phyloP scores from a whole-genome alignment of 2,113 vertebrate species.

The Emydocephalus ijimae region DNA sequence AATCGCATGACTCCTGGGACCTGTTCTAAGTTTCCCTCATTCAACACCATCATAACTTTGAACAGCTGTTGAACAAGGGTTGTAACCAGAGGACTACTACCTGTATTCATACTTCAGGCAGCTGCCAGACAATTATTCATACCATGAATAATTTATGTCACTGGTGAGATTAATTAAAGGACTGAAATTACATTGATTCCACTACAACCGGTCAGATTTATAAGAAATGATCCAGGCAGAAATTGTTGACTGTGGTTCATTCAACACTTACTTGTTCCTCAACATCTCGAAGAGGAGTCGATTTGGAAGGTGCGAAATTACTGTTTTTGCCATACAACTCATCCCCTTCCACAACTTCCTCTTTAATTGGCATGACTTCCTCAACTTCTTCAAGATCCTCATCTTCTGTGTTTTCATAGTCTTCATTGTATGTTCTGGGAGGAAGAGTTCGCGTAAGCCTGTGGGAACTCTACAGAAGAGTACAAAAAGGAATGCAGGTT shows the following conservation, averaged over 20 bases:
- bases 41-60: not conserved
- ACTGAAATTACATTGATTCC: not conserved
- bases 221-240: not conserved
- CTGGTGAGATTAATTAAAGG: not conserved
- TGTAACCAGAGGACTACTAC: not conserved
- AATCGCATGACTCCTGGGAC: not conserved
- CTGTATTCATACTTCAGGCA: not conserved
- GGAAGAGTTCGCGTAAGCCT: slow-evolving; percentile 74
- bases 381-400: slow-evolving; percentile 62
- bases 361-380: slow-evolving; percentile 59
- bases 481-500: slow-evolving; percentile 45
- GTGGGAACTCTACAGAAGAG: slow-evolving; percentile 72
- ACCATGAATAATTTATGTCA: not conserved
- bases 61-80: not conserved
- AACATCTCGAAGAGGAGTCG: slow-evolving; percentile 71
- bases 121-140: not conserved
- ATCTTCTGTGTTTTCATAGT: slow-evolving; percentile 53
- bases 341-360: slow-evolving; percentile 70
- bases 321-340: slow-evolving; percentile 72
- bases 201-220: not conserved
- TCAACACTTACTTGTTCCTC: slow-evolving; percentile 76
- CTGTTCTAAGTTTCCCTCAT: not conserved
- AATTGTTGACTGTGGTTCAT: not conserved
- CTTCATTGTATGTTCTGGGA: slow-evolving; percentile 70
- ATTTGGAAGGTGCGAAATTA: slow-evolving; percentile 57